Evolutionary conservation across 1,140 invertebrate species (phyloP).

Genomic region (Zophobas atratus): DNA sequence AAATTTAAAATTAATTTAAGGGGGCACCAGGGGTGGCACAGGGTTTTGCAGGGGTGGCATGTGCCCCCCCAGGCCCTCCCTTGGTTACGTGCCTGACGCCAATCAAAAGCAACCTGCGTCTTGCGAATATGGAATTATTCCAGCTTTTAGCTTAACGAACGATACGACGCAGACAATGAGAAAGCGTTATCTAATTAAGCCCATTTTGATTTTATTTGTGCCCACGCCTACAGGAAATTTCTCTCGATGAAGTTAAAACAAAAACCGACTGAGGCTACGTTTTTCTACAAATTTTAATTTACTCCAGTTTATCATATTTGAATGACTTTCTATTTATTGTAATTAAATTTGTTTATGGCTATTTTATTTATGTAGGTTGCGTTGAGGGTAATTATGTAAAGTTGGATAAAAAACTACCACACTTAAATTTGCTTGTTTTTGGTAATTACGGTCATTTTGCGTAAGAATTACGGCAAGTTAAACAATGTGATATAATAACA

Average conservation of each 20-base stretch:
- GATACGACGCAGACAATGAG: slow-evolving; percentile 1
- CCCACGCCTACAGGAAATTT: slow-evolving; percentile 25
- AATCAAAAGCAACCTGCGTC: too few species aligned
- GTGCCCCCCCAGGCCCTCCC: too few species aligned
- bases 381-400: background rate
- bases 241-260: slow-evolving; percentile 15
- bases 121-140: background rate
- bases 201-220: slow-evolving; percentile 20
- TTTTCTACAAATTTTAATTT: slow-evolving; percentile 7
- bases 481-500: slow-evolving; percentile 27
- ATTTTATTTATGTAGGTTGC: background rate
- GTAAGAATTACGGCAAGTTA: slow-evolving; percentile 1
- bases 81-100: too few species aligned
- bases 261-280: background rate
- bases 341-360: slow-evolving; percentile 7
- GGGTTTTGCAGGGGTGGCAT: too few species aligned
- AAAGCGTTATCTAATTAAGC: slow-evolving; percentile 30
- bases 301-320: slow-evolving; percentile 2
- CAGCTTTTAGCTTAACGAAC: background rate
- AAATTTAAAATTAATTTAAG: too few species aligned
- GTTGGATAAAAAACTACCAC: background rate
- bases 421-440: background rate
- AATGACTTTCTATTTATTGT: slow-evolving; percentile 19
- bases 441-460: slow-evolving; percentile 12
- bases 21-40: too few species aligned